Percentiles rank a stretch among this genome's conserved stretches.
Evolutionary conservation across 2,113 vertebrate species (phyloP).

Genomic region (Boleophthalmus pectinirostris): DNA sequence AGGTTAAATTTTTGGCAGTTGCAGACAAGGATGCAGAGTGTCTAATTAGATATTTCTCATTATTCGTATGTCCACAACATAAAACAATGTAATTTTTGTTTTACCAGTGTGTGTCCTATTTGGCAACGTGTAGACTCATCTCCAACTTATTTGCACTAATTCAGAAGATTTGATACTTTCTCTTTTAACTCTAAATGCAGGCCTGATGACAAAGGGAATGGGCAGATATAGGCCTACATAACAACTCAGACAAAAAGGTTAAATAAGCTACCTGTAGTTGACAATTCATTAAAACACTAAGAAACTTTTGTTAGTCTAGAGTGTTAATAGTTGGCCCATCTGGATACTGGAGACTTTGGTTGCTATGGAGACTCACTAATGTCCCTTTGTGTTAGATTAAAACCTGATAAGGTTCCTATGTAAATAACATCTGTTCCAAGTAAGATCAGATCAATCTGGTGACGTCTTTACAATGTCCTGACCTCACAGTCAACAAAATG

Average conservation of each 20-base stretch:
- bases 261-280: too few species aligned
- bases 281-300: background rate
- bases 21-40: background rate
- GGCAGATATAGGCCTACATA: background rate
- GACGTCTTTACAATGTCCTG: background rate
- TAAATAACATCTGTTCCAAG: constrained; percentile 3
- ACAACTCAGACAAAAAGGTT: too few species aligned
- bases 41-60: background rate
- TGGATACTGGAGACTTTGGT: background rate
- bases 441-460: background rate
- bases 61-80: background rate
- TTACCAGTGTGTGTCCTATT: background rate
- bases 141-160: too few species aligned
- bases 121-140: too few species aligned
- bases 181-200: background rate
- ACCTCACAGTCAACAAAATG: background rate
- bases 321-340: background rate
- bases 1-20: background rate
- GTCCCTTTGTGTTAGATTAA: background rate
- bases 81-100: background rate
- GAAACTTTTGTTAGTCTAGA: background rate
- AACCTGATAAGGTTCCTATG: background rate
- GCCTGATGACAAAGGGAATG: background rate
- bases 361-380: background rate
- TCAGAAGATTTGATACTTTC: background rate